Evolutionary conservation across 2,113 vertebrate genomes (phyloP).

Genomic region (Cinclus cinclus): DNA sequence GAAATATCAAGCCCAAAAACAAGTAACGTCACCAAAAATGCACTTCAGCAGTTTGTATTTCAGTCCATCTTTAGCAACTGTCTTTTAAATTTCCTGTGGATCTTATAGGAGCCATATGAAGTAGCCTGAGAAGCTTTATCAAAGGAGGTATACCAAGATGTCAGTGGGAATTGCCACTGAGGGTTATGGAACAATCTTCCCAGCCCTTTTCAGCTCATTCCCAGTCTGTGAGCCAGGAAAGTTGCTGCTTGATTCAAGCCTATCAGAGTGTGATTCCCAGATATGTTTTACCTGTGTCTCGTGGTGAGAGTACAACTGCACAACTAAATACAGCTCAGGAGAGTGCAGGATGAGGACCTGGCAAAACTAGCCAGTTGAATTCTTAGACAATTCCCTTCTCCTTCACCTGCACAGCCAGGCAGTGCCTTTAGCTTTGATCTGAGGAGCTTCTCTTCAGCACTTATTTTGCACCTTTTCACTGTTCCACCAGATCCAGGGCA

Average conservation of each 20-base stretch:
- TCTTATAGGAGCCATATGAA: background rate
- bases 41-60: background rate
- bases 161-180: background rate
- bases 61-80: background rate
- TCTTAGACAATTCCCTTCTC: background rate
- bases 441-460: background rate
- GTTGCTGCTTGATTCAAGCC: background rate
- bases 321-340: background rate
- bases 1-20: background rate
- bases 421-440: background rate
- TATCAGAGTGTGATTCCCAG: background rate
- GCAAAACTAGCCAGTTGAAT: background rate
- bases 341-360: background rate
- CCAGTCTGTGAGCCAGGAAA: background rate
- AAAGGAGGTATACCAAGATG: background rate
- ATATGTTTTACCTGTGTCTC: background rate
- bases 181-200: background rate
- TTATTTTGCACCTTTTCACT: background rate
- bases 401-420: background rate
- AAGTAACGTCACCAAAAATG: background rate
- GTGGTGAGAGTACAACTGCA: rapidly evolving
- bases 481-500: background rate
- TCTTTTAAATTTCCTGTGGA: background rate
- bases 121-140: background rate
- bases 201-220: background rate